phyloP scores from a whole-genome alignment of 1,140 invertebrate species.

The Teleogryllus occipitalis region DNA sequence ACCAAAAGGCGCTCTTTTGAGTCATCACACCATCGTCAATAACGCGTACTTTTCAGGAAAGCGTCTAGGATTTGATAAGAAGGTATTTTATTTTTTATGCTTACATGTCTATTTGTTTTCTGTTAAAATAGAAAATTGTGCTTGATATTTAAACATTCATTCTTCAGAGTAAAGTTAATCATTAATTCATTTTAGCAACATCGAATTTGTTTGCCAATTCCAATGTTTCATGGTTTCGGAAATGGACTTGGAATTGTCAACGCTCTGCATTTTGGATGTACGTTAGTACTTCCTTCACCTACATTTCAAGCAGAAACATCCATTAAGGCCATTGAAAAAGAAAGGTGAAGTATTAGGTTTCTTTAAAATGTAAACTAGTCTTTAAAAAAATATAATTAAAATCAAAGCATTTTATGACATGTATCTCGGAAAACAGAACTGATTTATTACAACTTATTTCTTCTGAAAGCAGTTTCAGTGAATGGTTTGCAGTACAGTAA shows the following conservation, averaged over 20 bases:
- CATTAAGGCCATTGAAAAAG: constrained; percentile 53
- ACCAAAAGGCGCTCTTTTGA: constrained; percentile 79
- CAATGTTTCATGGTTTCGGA: constrained; percentile 89
- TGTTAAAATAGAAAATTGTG: too few species aligned
- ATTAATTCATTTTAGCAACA: constrained; percentile 24
- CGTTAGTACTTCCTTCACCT: constrained; percentile 58
- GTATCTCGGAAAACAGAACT: too few species aligned
- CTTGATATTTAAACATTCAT: too few species aligned
- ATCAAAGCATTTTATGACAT: too few species aligned
- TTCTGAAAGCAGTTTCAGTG: too few species aligned
- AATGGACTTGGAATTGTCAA: constrained; percentile 58
- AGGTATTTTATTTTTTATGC: neutral
- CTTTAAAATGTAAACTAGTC: too few species aligned
- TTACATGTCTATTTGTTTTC: too few species aligned
- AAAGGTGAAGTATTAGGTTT: constrained; percentile 46
- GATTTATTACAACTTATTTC: too few species aligned
- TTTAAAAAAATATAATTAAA: too few species aligned
- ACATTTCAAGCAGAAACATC: constrained; percentile 59
- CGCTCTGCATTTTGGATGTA: constrained; percentile 55
- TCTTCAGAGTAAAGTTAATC: too few species aligned
- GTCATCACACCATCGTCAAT: constrained; percentile 78
- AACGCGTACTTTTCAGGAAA: constrained; percentile 46
- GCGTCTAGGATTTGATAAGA: neutral
- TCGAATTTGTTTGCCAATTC: constrained; percentile 68
- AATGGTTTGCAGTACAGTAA: too few species aligned